Evolutionary conservation across 2,113 vertebrate species (phyloP), one percentile per base, ranked within the genome.

Genomic region (Casuarius casuarius): DNA sequence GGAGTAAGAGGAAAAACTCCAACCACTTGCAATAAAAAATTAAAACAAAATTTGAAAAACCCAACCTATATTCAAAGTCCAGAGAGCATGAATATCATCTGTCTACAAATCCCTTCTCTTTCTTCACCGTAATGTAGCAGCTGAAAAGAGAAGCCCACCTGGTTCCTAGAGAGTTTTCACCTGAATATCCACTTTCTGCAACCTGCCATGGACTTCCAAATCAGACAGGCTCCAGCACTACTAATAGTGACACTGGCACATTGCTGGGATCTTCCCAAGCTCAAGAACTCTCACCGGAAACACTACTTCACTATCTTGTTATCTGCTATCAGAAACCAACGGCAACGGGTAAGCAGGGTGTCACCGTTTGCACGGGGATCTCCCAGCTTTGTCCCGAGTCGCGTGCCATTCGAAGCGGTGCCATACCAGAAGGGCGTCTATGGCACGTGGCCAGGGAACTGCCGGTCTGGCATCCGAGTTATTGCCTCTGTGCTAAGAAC

Each of bases 401-500:
- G 26, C 7, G 11, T 38, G 35, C 18, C n/a, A 72, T 20, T 38
- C 21, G 17, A 52, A 72, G 12, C 13, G n/a, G 12, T 52, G 44
- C 44, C 31, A 48, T n/a, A 26, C 33, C 9, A 17, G 42, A 70
- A 46, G 13, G 70, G 79, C 0, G 8, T 83, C 70, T 38, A 52
- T 12, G 26, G 22, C 22, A 52, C 20, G 58, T 9, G 40, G 59
- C 9, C 2, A 2, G 54, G 12, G 44, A 83, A 29, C 28, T 0
- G 0, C 51, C 0, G 1, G 12, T 5, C 9, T 35, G 33, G 10
- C 28, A 31, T 56, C n/a, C 0, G 1, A 88, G 33, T 62, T 71
- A 79, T 20, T 44, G 15, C 56, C 83, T 19, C n/a, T 11, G 4
- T 29, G 48, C 88, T 68, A 8, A 5, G 5, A 48, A 48, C 46